Percentiles rank a stretch among this genome's conserved stretches.
Conservation (phyloP, 2,797 vertebrate species). For the Simalia tracyae region DNA sequence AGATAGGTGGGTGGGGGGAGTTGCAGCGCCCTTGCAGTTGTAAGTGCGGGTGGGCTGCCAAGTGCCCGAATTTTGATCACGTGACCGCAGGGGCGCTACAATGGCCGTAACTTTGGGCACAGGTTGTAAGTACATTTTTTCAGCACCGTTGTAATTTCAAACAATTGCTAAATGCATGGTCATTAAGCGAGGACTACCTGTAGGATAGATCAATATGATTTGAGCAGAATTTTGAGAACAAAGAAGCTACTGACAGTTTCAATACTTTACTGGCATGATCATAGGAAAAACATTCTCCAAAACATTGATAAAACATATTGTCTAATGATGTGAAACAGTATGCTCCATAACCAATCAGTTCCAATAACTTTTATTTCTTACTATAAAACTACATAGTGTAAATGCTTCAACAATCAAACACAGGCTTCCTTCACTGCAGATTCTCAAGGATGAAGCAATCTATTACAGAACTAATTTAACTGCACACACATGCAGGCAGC, state of each 20-base stretch:
- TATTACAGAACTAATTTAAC: conserved; percentile 15
- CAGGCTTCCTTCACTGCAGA: conserved; percentile 8
- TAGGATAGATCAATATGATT: not conserved
- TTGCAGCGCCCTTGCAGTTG: too few relatives aligned
- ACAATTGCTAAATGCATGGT: too few relatives aligned
- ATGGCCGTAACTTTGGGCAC: too few relatives aligned
- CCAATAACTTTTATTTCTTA: not conserved
- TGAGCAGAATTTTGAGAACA: not conserved
- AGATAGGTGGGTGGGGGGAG: too few relatives aligned
- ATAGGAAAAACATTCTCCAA: not conserved
- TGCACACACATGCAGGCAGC: not conserved
- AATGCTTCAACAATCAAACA: conserved; percentile 1
- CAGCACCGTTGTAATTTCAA: too few relatives aligned
- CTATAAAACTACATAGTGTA: not conserved
- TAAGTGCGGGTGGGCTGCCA: too few relatives aligned
- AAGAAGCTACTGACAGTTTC: not conserved
- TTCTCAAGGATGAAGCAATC: not conserved
- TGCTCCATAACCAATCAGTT: not conserved
- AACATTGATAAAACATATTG: not conserved
- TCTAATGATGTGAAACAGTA: not conserved
- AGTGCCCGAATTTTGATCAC: too few relatives aligned
- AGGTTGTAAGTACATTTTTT: too few relatives aligned
- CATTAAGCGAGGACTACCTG: too few relatives aligned
- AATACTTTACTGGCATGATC: not conserved
- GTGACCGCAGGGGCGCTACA: too few relatives aligned